Evolutionary conservation across 2,113 vertebrate genomes (phyloP).

Genomic region (Asarcornis scutulata): DNA sequence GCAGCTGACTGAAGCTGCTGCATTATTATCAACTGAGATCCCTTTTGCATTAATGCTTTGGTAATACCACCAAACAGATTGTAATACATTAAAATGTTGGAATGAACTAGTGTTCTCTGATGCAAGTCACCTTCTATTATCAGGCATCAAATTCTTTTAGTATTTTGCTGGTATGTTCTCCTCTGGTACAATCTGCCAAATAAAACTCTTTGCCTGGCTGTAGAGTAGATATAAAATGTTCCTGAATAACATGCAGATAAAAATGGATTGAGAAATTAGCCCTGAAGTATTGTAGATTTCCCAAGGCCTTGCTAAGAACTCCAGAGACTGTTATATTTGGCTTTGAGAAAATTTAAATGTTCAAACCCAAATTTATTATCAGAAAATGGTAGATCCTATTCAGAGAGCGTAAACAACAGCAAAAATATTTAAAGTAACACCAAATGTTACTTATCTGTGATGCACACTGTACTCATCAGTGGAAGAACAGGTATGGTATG

Average conservation of each 20-base stretch:
- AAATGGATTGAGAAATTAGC: slow-evolving; percentile 37
- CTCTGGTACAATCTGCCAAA: neutral
- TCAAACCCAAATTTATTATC: neutral
- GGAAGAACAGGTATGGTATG: neutral
- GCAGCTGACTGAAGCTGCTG: neutral
- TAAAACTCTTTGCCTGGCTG: slow-evolving; percentile 10
- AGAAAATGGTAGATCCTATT: neutral
- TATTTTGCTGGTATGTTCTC: slow-evolving; percentile 13
- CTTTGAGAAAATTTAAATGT: neutral
- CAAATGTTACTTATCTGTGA: neutral
- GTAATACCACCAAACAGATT: neutral
- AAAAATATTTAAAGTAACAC: neutral
- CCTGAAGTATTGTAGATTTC: neutral
- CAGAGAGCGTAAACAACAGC: neutral
- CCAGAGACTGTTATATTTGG: neutral
- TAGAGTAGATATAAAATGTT: slow-evolving; percentile 4
- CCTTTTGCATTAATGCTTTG: neutral
- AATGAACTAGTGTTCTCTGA: slow-evolving; percentile 24
- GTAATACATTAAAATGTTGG: slow-evolving; percentile 1
- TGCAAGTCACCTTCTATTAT: slow-evolving; percentile 32
- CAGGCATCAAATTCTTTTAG: slow-evolving; percentile 22
- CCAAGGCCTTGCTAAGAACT: slow-evolving; percentile 9
- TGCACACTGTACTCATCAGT: neutral
- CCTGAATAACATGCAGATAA: slow-evolving; percentile 8
- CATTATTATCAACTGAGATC: slow-evolving; percentile 1